Base-by-base conservation (phyloP, 2,797 vertebrate genomes). In the Myripristis jacobus region DNA sequence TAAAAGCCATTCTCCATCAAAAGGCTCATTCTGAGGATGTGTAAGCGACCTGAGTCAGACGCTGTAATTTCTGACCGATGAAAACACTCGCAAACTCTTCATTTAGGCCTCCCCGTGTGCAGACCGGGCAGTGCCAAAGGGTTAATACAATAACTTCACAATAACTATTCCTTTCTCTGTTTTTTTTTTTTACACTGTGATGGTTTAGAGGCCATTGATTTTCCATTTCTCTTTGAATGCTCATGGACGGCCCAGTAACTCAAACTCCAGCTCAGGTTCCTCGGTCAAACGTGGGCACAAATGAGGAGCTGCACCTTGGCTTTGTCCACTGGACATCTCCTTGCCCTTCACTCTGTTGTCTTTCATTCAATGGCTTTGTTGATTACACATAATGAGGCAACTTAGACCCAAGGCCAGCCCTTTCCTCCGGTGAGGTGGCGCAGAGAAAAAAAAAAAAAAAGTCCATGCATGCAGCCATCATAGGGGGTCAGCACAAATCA, bases 401-500 rank as follows among this genome's bases (percentile, higher is more conserved):
- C 76, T 89, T 85, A 88, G 85, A 89, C 77, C 73, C 80, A 22
- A 66, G 83, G 84, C 87, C 63, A 60, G 64, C 77, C 82, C 81
- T 70, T 77, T 88, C 70, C 84, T 85, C 82, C 66, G 73, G 70
- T n/a, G 66, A 84, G 78, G 84, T 82, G 68, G 43, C 64, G 61
- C 71, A 82, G 87, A 91, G 91, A 84, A 31, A 31, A 31, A 70
- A 80, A 68, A n/a, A n/a, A n/a, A 89, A 90, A 86, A 82, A 59
- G 76, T 87, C 83, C 85, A 83, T 85, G 80, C 84, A 81, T 81
- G 84, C 85, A 80, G 81, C 87, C 89, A 25, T 91, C 78, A 79
- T 79, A 84, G 82, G 79, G 85, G 93, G 92, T 93, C 93, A 94
- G 88, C 67, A 68, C 79, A 91, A 94, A 94, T 95, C 94, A 94